A percentile compares a stretch with the other conserved stretches of the same genome.
Evolutionary conservation across 2,113 vertebrate genomes (phyloP).

Genomic region (Trichomycterus rosablanca): DNA sequence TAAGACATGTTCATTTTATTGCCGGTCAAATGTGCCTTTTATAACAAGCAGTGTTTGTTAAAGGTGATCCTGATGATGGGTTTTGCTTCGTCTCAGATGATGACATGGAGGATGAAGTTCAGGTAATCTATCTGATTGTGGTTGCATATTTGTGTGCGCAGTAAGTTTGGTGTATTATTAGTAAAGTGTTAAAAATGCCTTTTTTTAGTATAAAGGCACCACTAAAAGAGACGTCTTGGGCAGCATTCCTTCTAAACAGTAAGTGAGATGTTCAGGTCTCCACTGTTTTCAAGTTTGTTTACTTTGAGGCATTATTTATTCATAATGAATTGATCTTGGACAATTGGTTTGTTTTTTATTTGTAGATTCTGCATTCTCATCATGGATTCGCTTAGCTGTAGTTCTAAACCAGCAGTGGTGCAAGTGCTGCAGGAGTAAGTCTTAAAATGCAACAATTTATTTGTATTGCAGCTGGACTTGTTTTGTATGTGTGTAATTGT

Average conservation of each 20-base stretch:
- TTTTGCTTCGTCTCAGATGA: slow-evolving; percentile 30
- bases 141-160: not conserved
- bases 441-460: not conserved
- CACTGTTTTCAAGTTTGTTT: not conserved
- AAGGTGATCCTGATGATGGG: slow-evolving; percentile 8
- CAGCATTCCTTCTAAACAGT: slow-evolving; percentile 3
- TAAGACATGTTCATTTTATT: too few species aligned
- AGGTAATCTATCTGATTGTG: slow-evolving; percentile 30
- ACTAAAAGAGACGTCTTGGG: not conserved
- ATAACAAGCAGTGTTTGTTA: not conserved
- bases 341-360: not conserved
- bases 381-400: slow-evolving; percentile 81
- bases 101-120: slow-evolving; percentile 10
- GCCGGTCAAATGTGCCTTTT: too few species aligned
- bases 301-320: not conserved
- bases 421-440: slow-evolving; percentile 84
- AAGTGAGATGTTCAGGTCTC: not conserved
- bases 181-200: not conserved
- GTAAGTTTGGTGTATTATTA: not conserved
- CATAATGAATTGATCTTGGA: not conserved
- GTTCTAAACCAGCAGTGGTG: slow-evolving; percentile 76
- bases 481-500: slow-evolving; percentile 1
- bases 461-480: not conserved
- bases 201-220: not conserved
- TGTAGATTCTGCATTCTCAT: slow-evolving; percentile 82